Evolutionary conservation across 1,140 invertebrate genomes (phyloP), one percentile per base, ranked within the genome.

Genomic region (Papilio helenus): DNA sequence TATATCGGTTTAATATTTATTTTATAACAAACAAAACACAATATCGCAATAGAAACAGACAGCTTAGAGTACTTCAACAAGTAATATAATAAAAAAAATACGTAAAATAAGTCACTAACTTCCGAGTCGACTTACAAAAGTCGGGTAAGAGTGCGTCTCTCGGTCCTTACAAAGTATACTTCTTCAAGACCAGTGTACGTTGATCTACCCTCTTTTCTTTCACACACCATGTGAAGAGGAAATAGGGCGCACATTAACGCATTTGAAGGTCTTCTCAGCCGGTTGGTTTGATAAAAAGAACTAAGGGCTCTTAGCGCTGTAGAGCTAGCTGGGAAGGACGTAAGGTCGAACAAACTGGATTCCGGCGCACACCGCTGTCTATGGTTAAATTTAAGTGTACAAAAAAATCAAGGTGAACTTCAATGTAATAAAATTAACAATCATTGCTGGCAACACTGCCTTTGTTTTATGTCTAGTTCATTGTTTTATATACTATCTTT

Each of bases 321-420:
- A 85, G 86, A 87, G 89, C 89, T 92, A 92, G 91, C 88, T 85
- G 86, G 86, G 90, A 93, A 93, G 92, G 92, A 88, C 90, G 89
- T 86, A 86, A 89, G 92, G 90, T 89, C 90, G 88, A 81, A 85
- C 77, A 84, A 91, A 91, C 90, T 89, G 89, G 90, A 93, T 90
- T 89, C 84, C 83, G 80, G 72, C 81, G 80, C 80, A 83, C 79
- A 58, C 42, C 76, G 71, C 42, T 58, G 74, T 76, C 74, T 76
- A 76, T 76, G 74, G 74, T 76, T 58, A 39, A 39, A 34, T 76
- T 76, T 58, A 76, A 76, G 74, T 58, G 74, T 76, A 55, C 44
- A 76, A 76, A 46, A 76, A 55, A 58, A 76, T 58, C 74, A 76
- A 76, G 74, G 46, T 39, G 74, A 76, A 58, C 49, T 74, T 74